These are phyloP conservation scores for Micromys minutus DNA, from an alignment of 2,113 vertebrate genomes.

Conservation along the genomic window DNA sequence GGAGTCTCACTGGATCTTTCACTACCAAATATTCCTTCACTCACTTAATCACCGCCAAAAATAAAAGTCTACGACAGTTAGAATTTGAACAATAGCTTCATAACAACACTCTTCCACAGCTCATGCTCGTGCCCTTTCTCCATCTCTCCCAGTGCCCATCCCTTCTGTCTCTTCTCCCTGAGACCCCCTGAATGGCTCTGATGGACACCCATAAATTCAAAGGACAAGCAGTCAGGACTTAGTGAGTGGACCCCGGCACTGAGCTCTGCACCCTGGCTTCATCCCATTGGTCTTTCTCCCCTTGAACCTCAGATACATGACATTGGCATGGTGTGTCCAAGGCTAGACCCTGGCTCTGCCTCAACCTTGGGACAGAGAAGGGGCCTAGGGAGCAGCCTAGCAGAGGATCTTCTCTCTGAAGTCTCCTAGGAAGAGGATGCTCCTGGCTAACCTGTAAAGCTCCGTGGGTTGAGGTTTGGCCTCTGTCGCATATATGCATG, in stretches of 20 bases:
- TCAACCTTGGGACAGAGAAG: background rate
- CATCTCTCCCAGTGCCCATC: background rate
- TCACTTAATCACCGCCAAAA: background rate
- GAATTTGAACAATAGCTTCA: background rate
- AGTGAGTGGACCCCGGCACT: rapidly evolving
- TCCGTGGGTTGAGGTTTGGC: background rate
- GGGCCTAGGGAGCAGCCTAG: background rate
- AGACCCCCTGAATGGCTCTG: conserved; percentile 39
- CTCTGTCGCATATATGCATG: background rate
- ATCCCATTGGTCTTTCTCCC: background rate
- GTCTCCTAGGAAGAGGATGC: background rate
- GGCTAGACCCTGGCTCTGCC: background rate
- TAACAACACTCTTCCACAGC: background rate
- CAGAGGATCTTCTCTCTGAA: background rate
- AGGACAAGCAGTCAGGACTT: background rate
- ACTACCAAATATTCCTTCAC: background rate
- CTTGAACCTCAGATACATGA: background rate
- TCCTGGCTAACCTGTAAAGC: background rate
- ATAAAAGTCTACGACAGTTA: background rate
- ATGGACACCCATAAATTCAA: background rate
- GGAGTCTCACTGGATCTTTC: background rate
- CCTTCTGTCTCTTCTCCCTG: background rate
- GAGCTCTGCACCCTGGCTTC: background rate
- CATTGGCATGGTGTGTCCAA: background rate
- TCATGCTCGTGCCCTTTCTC: background rate